Conservation (phyloP, 2,888 invertebrate genomes). For the Callinectes sapidus region DNA sequence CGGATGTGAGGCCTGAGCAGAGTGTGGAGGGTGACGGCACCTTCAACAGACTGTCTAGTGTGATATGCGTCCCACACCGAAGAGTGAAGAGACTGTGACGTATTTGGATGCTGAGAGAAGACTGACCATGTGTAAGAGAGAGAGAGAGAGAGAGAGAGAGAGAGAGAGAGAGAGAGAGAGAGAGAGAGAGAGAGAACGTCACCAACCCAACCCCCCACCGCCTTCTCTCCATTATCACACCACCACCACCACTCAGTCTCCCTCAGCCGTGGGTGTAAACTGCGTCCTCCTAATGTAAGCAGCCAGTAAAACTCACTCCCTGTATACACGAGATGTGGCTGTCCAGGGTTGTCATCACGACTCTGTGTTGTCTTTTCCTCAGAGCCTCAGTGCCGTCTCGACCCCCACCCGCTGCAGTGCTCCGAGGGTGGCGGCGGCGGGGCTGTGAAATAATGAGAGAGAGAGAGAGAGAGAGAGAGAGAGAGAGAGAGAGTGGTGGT, state of each 20-base stretch:
- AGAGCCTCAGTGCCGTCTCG: background rate
- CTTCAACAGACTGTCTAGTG: background rate
- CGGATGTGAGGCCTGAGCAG: background rate
- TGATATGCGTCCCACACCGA: background rate
- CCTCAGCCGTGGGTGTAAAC: conserved; percentile 18
- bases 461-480: conserved; percentile 22
- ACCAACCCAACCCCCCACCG: background rate
- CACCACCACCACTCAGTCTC: conserved; percentile 8
- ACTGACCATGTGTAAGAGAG: conserved; percentile 23
- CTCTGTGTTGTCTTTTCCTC: background rate
- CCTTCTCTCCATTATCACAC: background rate
- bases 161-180: conserved; percentile 3
- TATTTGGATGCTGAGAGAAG: background rate
- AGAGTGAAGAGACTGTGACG: background rate
- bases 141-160: conserved; percentile 22
- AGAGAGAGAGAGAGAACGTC: conserved; percentile 15
- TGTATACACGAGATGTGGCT: conserved; percentile 21
- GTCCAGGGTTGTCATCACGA: background rate
- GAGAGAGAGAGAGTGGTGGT: conserved; percentile 15
- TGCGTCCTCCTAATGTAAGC: conserved; percentile 13
- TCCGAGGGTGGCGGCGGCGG: background rate
- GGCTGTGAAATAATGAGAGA: background rate
- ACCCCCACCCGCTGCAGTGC: background rate
- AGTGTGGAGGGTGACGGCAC: conserved; percentile 3
- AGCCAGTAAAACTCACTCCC: conserved; percentile 5